phyloP scores from a whole-genome alignment of 2,113 vertebrate species.

The Colossoma macropomum region DNA sequence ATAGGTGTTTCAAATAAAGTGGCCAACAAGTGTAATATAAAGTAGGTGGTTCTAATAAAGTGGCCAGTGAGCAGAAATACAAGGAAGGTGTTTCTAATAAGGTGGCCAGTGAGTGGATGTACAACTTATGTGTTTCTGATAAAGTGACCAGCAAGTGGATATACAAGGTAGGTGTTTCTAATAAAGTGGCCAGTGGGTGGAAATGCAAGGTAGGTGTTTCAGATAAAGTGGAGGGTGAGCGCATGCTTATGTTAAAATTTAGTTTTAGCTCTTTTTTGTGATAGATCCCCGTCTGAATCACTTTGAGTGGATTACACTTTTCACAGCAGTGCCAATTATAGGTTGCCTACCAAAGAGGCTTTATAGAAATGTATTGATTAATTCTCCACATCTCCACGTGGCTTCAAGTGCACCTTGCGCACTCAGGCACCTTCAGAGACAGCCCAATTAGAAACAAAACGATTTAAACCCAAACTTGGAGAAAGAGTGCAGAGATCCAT shows the following conservation, averaged over 20 bases:
- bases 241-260: background rate
- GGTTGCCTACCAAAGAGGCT: background rate
- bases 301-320: slow-evolving; percentile 2
- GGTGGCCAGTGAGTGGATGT: too few species aligned
- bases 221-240: background rate
- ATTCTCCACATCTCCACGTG: background rate
- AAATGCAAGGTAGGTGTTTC: too few species aligned
- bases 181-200: too few species aligned
- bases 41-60: too few species aligned
- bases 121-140: too few species aligned
- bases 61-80: too few species aligned
- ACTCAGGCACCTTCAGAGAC: slow-evolving; percentile 24
- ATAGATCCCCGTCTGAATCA: background rate
- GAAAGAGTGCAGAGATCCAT: slow-evolving; percentile 25
- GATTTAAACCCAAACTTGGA: slow-evolving; percentile 41
- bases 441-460: slow-evolving; percentile 59
- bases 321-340: background rate
- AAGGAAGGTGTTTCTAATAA: too few species aligned
- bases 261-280: background rate
- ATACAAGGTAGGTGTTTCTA: too few species aligned
- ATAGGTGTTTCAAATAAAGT: too few species aligned
- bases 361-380: background rate
- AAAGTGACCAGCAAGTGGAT: too few species aligned
- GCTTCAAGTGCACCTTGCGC: slow-evolving; percentile 6
- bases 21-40: too few species aligned